Base-by-base conservation (phyloP, 2,797 vertebrate species). In the Distichodus sexfasciatus region DNA sequence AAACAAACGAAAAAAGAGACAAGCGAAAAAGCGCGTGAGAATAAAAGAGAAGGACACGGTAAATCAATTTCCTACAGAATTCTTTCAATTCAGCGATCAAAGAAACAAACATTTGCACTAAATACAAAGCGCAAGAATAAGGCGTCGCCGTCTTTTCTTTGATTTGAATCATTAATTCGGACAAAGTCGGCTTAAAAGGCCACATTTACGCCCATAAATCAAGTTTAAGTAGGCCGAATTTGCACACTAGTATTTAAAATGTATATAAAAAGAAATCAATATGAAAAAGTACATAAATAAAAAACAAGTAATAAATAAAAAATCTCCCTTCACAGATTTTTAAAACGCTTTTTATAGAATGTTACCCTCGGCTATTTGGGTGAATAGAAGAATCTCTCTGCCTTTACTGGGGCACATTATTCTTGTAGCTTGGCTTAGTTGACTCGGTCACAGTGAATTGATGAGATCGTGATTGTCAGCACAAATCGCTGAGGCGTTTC, bases 401-500 rank as follows among this genome's bases (percentile, higher is more conserved):
- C 23, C 60, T 24, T 55, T 62, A 35, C 29, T 41, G 23, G 21
- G 8, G 1, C 21, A 43, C 57, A 23, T 80, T 69, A 76, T 88
- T 86, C 86, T 87, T 85, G 78, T 87, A 87, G 83, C 72, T 86
- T 75, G 76, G 62, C 33, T 84, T 79, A 84, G 84, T 86, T 66
- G 47, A 64, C 43, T 65, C 24, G 63, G 35, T 33, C 55, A n/a
- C 51, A 51, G 38, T 66, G 66, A 83, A 83, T 78, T 86, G 86
- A 87, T 86, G 84, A 84, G 84, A 82, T 87, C 84, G 83, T 84
- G 85, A 90, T 85, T 87, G 86, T 88, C 88, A 86, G 81, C 86
- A 82, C 86, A 90, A 89, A 90, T 90, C 85, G 85, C 84, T 78
- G 84, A 88, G 88, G 89, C 89, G 88, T 89, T 88, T 76, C 85